These are phyloP conservation scores for Teleogryllus oceanicus DNA, from an alignment of 2,888 invertebrate genomes.

Conservation along the genomic window DNA sequence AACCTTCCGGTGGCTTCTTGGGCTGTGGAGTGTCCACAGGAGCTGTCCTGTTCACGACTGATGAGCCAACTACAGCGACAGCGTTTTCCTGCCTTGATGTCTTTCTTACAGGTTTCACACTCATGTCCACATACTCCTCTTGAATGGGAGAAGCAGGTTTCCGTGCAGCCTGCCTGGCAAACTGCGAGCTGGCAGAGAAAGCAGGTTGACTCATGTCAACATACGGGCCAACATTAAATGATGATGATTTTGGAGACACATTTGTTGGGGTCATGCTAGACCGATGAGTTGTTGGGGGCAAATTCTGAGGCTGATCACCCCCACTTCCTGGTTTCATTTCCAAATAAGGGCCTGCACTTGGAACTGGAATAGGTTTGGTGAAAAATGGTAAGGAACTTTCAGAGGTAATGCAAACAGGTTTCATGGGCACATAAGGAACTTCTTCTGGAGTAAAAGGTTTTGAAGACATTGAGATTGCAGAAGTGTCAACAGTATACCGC, in stretches of 20 bases:
- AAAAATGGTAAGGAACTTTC: background rate
- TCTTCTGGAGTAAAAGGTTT: constrained; percentile 4
- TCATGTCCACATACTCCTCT: constrained; percentile 37
- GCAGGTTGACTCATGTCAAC: constrained; percentile 45
- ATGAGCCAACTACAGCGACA: background rate
- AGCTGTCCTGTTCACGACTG: constrained; percentile 40
- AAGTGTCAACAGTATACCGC: background rate
- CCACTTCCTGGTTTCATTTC: constrained; percentile 41
- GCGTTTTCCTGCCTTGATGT: constrained; percentile 3
- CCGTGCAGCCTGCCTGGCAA: background rate
- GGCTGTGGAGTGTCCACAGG: constrained; percentile 48
- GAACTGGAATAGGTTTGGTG: background rate
- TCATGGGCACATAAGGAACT: background rate
- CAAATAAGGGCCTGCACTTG: constrained; percentile 35
- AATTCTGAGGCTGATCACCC: background rate
- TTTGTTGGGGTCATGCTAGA: constrained; percentile 44
- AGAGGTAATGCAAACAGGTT: background rate
- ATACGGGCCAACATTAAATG: constrained; percentile 44
- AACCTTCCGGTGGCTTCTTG: constrained; percentile 55
- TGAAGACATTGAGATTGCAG: constrained; percentile 38
- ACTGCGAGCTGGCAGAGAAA: background rate
- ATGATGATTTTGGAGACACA: constrained; percentile 40
- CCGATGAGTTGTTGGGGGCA: background rate
- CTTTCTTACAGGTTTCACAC: background rate
- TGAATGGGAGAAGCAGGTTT: constrained; percentile 36